These are phyloP conservation scores for Leuciscus idus DNA, from an alignment of 2,113 vertebrate species.

Conservation along the genomic window DNA sequence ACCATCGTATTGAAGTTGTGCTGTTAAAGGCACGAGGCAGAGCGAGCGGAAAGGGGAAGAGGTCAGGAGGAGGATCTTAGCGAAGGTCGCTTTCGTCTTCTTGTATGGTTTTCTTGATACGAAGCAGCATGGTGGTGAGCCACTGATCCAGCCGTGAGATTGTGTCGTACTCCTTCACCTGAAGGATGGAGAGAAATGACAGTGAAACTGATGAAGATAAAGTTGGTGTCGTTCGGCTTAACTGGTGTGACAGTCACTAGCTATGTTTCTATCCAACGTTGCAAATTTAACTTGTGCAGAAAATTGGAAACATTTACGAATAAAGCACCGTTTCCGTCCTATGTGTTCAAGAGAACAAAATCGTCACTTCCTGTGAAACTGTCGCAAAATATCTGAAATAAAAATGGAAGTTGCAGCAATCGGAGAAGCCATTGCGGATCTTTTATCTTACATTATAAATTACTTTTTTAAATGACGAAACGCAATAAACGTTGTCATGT, in stretches of 20 bases:
- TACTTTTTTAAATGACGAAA: no score
- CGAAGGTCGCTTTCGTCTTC: constrained; percentile 86
- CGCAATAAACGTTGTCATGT: no score
- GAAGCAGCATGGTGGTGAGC: constrained; percentile 94
- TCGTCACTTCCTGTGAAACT: no score
- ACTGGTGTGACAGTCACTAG: not conserved
- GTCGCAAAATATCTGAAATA: no score
- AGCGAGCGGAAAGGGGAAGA: constrained; percentile 42
- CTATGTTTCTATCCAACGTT: no score
- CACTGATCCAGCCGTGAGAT: constrained; percentile 94
- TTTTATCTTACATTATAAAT: no score
- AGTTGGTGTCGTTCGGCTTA: not conserved
- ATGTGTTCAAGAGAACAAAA: no score
- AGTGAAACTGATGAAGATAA: not conserved
- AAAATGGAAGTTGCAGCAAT: no score
- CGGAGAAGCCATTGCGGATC: no score
- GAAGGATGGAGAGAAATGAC: not conserved
- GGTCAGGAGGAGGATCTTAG: constrained; percentile 56
- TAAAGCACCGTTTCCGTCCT: no score
- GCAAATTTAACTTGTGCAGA: no score
- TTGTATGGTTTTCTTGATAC: constrained; percentile 94
- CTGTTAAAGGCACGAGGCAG: constrained; percentile 35
- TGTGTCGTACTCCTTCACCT: constrained; percentile 94
- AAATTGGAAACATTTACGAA: no score
- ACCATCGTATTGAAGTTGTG: not conserved